Conservation (phyloP, 1,140 invertebrate genomes). For the Neodiprion lecontei region DNA sequence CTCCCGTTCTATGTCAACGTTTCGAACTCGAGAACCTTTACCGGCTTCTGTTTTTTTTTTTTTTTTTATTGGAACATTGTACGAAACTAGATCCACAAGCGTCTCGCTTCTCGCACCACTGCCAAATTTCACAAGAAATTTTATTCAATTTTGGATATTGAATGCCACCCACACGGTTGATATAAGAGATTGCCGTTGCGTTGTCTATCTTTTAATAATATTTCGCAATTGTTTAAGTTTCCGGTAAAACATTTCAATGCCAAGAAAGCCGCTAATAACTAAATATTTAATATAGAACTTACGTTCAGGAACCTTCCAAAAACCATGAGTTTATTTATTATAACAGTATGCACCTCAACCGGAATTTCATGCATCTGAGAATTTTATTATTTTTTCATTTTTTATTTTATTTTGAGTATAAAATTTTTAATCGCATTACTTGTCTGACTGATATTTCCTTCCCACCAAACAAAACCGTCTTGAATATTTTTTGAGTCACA, state of each 20-base stretch:
- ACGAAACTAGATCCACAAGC: slow-evolving; percentile 13
- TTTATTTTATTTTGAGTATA: background rate
- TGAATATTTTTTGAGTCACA: background rate
- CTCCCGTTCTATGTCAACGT: slow-evolving; percentile 9
- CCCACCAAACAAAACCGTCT: background rate
- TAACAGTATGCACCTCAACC: too few species aligned
- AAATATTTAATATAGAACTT: background rate
- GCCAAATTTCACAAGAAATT: background rate
- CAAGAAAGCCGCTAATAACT: background rate
- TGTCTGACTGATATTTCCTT: background rate
- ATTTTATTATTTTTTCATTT: background rate
- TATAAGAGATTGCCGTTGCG: slow-evolving; percentile 24
- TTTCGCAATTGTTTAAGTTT: background rate
- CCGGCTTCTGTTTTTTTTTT: background rate
- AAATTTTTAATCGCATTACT: background rate
- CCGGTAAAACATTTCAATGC: slow-evolving; percentile 4
- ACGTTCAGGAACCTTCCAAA: background rate
- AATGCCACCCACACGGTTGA: slow-evolving; percentile 36
- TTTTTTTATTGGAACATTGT: background rate
- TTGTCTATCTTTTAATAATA: background rate
- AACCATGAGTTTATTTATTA: background rate
- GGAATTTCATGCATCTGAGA: background rate
- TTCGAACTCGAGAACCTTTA: slow-evolving; percentile 9
- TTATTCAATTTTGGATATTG: slow-evolving; percentile 20
- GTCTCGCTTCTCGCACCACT: slow-evolving; percentile 8